These are phyloP conservation scores for Macrostomum lignano DNA, from an alignment of 1,140 invertebrate species.

Conservation along the genomic window DNA sequence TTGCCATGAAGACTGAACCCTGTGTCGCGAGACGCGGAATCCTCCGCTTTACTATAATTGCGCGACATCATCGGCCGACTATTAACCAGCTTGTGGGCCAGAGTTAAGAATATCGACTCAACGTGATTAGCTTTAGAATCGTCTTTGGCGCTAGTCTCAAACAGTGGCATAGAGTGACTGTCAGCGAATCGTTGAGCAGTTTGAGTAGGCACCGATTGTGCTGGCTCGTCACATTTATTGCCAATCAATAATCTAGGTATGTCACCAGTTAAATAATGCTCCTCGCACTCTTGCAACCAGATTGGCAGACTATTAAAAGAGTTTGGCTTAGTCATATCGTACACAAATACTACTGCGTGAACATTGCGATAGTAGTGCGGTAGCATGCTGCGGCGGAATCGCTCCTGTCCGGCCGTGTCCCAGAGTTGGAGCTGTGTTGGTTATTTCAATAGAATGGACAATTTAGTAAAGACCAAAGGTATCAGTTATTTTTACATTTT, in stretches of 20 bases:
- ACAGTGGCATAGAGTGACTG: slow-evolving; percentile 42
- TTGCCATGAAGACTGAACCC: too few species aligned
- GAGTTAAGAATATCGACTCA: slow-evolving; percentile 50
- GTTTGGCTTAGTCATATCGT: slow-evolving; percentile 36
- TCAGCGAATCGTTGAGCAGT: slow-evolving; percentile 37
- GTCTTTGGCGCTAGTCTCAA: slow-evolving; percentile 48
- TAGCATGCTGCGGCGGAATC: slow-evolving; percentile 44
- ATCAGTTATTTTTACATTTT: too few species aligned
- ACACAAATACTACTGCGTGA: slow-evolving; percentile 46
- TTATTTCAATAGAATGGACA: slow-evolving; percentile 5
- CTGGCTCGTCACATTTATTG: slow-evolving; percentile 28
- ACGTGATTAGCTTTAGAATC: slow-evolving; percentile 47
- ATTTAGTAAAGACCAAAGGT: too few species aligned
- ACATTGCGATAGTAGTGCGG: slow-evolving; percentile 53
- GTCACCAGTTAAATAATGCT: slow-evolving; percentile 34
- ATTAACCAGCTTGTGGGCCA: too few species aligned
- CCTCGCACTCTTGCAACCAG: slow-evolving; percentile 46
- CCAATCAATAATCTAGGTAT: slow-evolving; percentile 48
- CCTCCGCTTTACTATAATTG: too few species aligned
- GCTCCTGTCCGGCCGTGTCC: slow-evolving; percentile 38
- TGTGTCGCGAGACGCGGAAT: too few species aligned
- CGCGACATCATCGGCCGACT: too few species aligned
- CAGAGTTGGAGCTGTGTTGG: slow-evolving; percentile 33
- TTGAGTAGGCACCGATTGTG: slow-evolving; percentile 36
- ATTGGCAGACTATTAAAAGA: slow-evolving; percentile 39